phyloP scores from a whole-genome alignment of 35 echinoderm and acorn worm species.

The Strongylocentrotus purpuratus region DNA sequence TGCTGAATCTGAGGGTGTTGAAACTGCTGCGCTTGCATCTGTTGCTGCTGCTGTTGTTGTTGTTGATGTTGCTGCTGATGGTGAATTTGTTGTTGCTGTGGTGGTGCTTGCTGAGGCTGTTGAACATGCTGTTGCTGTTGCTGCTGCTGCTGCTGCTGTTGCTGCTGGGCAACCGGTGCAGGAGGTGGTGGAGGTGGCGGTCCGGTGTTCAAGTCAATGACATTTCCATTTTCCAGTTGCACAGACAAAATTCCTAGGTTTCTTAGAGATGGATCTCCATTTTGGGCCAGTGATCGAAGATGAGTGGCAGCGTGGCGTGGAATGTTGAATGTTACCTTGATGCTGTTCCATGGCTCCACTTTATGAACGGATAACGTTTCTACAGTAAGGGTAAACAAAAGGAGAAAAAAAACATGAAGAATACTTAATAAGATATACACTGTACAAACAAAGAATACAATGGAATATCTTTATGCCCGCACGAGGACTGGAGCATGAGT shows the following conservation, averaged over 20 bases:
- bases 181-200: conserved; percentile 53
- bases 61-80: conserved; percentile 50
- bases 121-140: conserved; percentile 30
- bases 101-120: not conserved
- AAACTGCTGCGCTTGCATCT: conserved; percentile 15
- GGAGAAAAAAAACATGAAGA: not conserved
- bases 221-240: conserved; percentile 83
- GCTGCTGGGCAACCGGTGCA: conserved; percentile 32
- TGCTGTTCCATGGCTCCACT: conserved; percentile 99
- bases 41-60: conserved; percentile 33
- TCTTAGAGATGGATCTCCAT: conserved; percentile 71
- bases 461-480: no score
- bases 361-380: conserved; percentile 41
- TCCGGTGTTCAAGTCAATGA: conserved; percentile 62
- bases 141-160: conserved; percentile 14
- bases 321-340: conserved; percentile 94
- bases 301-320: conserved; percentile 85
- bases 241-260: conserved; percentile 94
- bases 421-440: not conserved
- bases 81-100: conserved; percentile 19
- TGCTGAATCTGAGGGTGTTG: conserved; percentile 24
- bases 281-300: conserved; percentile 78
- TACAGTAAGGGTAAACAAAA: not conserved
- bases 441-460: no score
- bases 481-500: no score